These are phyloP conservation scores for Laticauda colubrina DNA, from an alignment of 2,113 vertebrate species.

Conservation along the genomic window DNA sequence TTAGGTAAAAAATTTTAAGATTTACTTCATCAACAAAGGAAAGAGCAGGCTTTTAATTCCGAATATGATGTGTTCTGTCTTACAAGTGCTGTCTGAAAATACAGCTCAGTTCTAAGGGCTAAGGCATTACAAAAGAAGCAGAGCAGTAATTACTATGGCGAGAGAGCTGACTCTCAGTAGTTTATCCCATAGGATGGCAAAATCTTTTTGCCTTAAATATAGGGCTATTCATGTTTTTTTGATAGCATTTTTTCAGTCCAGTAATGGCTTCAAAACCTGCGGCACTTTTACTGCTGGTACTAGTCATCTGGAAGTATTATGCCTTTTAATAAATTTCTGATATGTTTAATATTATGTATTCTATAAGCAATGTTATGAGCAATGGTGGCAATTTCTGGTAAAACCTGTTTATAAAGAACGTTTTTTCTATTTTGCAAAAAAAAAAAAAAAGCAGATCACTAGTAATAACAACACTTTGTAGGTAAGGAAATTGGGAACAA, in stretches of 20 bases:
- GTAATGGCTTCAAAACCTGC: conserved; percentile 50
- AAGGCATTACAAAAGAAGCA: conserved; percentile 55
- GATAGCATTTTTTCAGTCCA: conserved; percentile 45
- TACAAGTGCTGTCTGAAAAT: conserved; percentile 4
- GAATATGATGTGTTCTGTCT: conserved; percentile 1
- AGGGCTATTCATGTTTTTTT: conserved; percentile 38
- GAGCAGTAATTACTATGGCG: conserved; percentile 66
- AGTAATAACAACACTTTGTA: neutral
- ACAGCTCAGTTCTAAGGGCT: conserved; percentile 55
- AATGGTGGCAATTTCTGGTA: neutral
- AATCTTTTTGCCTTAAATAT: conserved; percentile 58
- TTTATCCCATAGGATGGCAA: conserved; percentile 33
- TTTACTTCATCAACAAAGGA: neutral
- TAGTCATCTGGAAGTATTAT: conserved; percentile 50
- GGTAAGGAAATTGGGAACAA: neutral
- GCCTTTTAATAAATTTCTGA: conserved; percentile 16
- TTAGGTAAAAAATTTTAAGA: conserved; percentile 21
- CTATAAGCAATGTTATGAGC: conserved; percentile 24
- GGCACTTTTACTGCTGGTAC: conserved; percentile 77
- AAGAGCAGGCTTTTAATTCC: conserved; percentile 30
- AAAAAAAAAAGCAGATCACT: neutral
- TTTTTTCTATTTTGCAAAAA: neutral
- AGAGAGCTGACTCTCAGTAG: conserved; percentile 33
- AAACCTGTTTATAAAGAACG: neutral
- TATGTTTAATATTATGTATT: conserved; percentile 5